phyloP scores from a whole-genome alignment of 2,888 invertebrate species.

The Epinotia bilunana region DNA sequence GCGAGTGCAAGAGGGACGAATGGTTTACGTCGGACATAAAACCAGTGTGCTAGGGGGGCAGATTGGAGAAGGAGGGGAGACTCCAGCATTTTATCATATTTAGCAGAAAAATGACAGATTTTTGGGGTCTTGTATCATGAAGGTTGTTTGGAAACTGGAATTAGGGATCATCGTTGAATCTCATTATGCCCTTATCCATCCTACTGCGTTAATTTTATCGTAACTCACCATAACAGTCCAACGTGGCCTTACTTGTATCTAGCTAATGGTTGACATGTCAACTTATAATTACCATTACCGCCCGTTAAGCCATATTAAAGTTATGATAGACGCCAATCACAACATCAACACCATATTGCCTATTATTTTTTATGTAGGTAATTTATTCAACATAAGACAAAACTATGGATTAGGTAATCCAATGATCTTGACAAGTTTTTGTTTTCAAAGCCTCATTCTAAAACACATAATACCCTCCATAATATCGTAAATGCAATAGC shows the following conservation, averaged over 20 bases:
- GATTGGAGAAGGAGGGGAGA: not conserved
- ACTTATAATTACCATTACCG: not conserved
- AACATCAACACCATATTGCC: not conserved
- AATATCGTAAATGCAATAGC: not conserved
- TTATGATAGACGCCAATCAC: not conserved
- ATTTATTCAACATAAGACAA: not conserved
- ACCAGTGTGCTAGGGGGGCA: too few relatives aligned
- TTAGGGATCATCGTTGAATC: not conserved
- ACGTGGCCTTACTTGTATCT: not conserved
- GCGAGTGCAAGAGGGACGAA: too few relatives aligned
- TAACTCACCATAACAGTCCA: not conserved
- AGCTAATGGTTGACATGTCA: not conserved
- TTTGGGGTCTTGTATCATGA: not conserved
- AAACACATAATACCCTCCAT: slow-evolving; percentile 1
- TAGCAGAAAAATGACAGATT: too few relatives aligned
- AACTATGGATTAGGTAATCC: not conserved
- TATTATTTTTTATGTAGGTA: not conserved
- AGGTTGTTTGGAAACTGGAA: not conserved
- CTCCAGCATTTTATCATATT: not conserved
- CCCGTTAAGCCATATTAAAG: too few relatives aligned
- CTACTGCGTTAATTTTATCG: not conserved
- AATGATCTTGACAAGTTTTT: not conserved
- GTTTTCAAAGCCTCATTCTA: not conserved
- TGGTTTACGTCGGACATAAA: too few relatives aligned
- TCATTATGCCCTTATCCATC: not conserved